These are phyloP conservation scores for Chloroceryle aenea DNA, from an alignment of 2,113 vertebrate species.

Conservation along the genomic window DNA sequence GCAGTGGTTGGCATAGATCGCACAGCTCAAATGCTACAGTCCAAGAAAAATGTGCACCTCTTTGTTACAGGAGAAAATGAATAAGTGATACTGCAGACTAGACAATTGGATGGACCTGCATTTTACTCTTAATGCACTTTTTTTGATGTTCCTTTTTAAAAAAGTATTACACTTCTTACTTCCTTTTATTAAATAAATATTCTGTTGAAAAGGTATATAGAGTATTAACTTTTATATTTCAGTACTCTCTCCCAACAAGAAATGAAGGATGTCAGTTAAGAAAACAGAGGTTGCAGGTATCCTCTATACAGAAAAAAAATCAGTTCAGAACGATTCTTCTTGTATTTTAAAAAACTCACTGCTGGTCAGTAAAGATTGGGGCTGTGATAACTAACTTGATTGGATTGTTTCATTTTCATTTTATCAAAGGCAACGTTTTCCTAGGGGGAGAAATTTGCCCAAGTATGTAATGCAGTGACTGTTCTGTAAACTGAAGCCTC, in stretches of 20 bases:
- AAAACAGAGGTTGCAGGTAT: not conserved
- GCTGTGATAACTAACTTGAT: not conserved
- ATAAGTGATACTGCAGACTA: not conserved
- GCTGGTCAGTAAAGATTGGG: not conserved
- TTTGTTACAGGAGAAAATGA: constrained; percentile 91
- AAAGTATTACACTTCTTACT: not conserved
- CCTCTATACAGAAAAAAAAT: not conserved
- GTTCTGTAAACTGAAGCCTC: not conserved
- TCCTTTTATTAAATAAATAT: not conserved
- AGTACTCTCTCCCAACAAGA: not conserved
- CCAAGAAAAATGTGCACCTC: constrained; percentile 90
- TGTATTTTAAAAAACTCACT: not conserved
- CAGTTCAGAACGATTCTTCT: not conserved
- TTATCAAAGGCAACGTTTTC: not conserved
- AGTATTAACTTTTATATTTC: not conserved
- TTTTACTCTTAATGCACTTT: not conserved
- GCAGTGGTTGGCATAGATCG: constrained; percentile 87
- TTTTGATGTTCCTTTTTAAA: not conserved
- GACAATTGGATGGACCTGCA: not conserved
- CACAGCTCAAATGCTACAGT: constrained; percentile 93
- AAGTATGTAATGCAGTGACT: not conserved
- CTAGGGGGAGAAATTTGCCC: not conserved
- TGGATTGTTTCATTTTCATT: not conserved
- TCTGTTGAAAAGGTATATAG: not conserved
- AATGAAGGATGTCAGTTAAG: not conserved